Base-by-base conservation (phyloP, 2,888 invertebrate genomes). In the Agrotis exclamationis region DNA sequence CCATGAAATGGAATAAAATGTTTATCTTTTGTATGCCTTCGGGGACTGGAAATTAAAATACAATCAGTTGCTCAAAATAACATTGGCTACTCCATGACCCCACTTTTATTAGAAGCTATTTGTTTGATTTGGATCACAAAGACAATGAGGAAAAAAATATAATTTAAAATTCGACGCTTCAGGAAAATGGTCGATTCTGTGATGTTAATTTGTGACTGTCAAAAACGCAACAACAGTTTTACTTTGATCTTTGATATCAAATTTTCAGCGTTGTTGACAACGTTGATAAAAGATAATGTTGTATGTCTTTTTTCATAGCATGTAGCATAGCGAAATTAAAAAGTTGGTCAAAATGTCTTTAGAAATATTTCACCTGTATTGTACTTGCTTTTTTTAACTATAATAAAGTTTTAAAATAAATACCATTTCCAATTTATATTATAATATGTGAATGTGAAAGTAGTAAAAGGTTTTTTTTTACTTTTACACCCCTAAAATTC, bases 1-100 rank as follows among this genome's bases (percentile, higher is more conserved):
- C 51, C 16, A 60, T 22, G 62, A 45, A 78, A 53, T 9, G 18
- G 39, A 60, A 64, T 73, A 22, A 53, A 20, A 57, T 79, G 44
- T 73, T 79, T 79, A 63, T 63, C 45, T 24, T 78, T 63, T 48
- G 58, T 50, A 71, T 59, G 73, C 79, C 73, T 79, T 50, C 45
- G 2, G 73, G 79, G 79, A 50, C 14, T 53, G 16, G 18, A 58
- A 44, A 51, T 47, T 71, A 33, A 79, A 63, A 63, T 50, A 59
- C 24, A 63, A 62, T 48, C 28, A 53, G 39, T 56, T 13, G 39
- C 18, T 18, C n/a, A 33, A 79, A 64, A 63, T 50, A 20, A 33
- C 58, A 59, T 57, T 0, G 57, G 56, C 22, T 5, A 48, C 66
- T 28, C 11, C n/a, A 3, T 48, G 60, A 47, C 39, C 39, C 18